A percentile compares a stretch with the other conserved stretches of the same genome.
These are phyloP conservation scores for Alloscopus bannaensis DNA, from an alignment of 2,888 invertebrate genomes.

Conservation along the genomic window DNA sequence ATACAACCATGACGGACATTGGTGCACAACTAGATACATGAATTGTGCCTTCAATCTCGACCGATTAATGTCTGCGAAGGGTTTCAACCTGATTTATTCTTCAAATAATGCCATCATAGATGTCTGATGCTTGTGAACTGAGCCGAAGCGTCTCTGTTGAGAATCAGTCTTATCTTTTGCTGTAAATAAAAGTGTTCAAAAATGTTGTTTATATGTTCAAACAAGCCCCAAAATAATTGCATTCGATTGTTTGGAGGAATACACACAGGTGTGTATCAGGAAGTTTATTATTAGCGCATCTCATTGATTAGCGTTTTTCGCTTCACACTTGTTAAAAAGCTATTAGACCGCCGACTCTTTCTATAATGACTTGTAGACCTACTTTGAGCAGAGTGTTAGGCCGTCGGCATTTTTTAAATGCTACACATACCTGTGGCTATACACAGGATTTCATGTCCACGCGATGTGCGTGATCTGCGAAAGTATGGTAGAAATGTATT, in stretches of 20 bases:
- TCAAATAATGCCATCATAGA: background rate
- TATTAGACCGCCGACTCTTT: background rate
- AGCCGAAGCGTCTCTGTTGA: background rate
- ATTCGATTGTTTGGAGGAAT: background rate
- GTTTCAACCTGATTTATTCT: background rate
- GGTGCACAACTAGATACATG: background rate
- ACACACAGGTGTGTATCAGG: background rate
- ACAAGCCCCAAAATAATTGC: background rate
- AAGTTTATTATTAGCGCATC: background rate
- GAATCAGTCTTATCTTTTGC: background rate
- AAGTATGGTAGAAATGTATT: background rate
- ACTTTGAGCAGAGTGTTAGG: slow-evolving; percentile 18
- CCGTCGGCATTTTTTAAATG: slow-evolving; percentile 17
- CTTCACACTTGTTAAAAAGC: slow-evolving; percentile 45
- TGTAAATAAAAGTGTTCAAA: no score
- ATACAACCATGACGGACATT: background rate
- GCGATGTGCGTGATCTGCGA: slow-evolving; percentile 4
- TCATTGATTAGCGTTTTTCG: background rate
- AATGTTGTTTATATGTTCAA: background rate
- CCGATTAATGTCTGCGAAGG: background rate
- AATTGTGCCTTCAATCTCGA: background rate
- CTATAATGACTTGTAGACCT: slow-evolving; percentile 27
- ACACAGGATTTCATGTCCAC: slow-evolving; percentile 21
- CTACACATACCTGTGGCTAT: slow-evolving; percentile 10
- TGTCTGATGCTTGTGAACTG: background rate